Conservation (phyloP, 1,140 invertebrate species). For the Bombus sibiricus region DNA sequence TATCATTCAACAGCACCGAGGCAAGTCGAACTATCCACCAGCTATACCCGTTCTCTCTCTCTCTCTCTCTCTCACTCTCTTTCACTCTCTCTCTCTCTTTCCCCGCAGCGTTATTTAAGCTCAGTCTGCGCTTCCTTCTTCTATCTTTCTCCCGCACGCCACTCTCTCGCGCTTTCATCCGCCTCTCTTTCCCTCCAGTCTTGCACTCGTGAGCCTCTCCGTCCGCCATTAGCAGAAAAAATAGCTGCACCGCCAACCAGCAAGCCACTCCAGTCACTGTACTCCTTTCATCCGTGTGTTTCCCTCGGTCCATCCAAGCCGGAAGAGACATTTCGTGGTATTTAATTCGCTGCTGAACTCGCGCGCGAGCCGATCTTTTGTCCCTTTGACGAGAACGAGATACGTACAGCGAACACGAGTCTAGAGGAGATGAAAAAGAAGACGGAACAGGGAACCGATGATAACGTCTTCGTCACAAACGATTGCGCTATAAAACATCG, state of each 20-base stretch:
- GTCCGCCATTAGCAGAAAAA: constrained; percentile 49
- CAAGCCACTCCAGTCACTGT: constrained; percentile 26
- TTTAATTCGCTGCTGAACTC: constrained; percentile 45
- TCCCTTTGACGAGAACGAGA: background rate
- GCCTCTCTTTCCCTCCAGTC: background rate
- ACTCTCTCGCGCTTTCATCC: background rate
- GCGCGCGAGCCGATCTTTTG: constrained; percentile 15
- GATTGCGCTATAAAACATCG: constrained; percentile 10
- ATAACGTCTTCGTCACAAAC: background rate
- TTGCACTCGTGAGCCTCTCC: constrained; percentile 20
- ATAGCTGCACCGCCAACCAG: constrained; percentile 33
- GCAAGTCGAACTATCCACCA: constrained; percentile 36
- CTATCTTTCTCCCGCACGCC: background rate
- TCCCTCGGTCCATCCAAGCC: constrained; percentile 22
- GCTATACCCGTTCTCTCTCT: constrained; percentile 12
- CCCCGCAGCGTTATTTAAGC: constrained; percentile 25
- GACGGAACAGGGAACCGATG: background rate
- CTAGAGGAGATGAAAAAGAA: background rate
- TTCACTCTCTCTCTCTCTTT: background rate
- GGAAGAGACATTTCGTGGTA: constrained; percentile 44
- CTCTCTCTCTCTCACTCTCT: background rate
- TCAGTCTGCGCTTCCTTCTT: background rate
- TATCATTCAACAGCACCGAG: constrained; percentile 36
- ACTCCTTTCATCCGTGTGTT: constrained; percentile 35
- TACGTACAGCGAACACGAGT: background rate